Evolutionary conservation across 2,888 invertebrate genomes (phyloP).

Genomic region (Pyrrhosoma nymphula): DNA sequence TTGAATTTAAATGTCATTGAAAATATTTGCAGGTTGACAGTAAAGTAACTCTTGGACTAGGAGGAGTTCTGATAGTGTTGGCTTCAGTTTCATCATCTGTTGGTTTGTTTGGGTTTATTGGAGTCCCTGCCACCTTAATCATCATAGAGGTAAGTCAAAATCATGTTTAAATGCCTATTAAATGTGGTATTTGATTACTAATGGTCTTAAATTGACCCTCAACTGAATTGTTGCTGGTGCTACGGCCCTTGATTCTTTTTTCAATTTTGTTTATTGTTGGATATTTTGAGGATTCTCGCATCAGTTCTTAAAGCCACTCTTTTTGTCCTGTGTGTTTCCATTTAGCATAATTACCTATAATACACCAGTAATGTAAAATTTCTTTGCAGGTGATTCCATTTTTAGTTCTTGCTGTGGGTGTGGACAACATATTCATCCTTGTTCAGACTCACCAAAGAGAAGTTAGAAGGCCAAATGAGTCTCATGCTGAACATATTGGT

Average conservation of each 20-base stretch:
- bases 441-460: slow-evolving; percentile 96
- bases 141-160: slow-evolving; percentile 89
- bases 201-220: background rate
- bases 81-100: slow-evolving; percentile 96
- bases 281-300: background rate
- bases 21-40: slow-evolving; percentile 87
- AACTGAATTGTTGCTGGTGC: too few species aligned
- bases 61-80: slow-evolving; percentile 95
- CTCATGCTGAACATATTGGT: slow-evolving; percentile 92
- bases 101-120: slow-evolving; percentile 94
- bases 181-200: background rate
- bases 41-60: slow-evolving; percentile 96
- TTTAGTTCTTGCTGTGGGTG: slow-evolving; percentile 97
- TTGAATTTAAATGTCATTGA: background rate
- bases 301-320: background rate
- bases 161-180: background rate
- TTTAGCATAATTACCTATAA: too few species aligned
- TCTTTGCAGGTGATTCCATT: slow-evolving; percentile 90
- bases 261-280: background rate
- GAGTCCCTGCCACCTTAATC: slow-evolving; percentile 95
- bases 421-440: slow-evolving; percentile 99
- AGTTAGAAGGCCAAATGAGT: slow-evolving; percentile 80
- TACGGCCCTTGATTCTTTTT: background rate
- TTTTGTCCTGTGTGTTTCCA: too few species aligned
- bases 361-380: slow-evolving; percentile 5